Percentiles rank a stretch among this genome's conserved stretches.
Conservation (phyloP, 2,113 vertebrate species). For the Montifringilla adamsi region DNA sequence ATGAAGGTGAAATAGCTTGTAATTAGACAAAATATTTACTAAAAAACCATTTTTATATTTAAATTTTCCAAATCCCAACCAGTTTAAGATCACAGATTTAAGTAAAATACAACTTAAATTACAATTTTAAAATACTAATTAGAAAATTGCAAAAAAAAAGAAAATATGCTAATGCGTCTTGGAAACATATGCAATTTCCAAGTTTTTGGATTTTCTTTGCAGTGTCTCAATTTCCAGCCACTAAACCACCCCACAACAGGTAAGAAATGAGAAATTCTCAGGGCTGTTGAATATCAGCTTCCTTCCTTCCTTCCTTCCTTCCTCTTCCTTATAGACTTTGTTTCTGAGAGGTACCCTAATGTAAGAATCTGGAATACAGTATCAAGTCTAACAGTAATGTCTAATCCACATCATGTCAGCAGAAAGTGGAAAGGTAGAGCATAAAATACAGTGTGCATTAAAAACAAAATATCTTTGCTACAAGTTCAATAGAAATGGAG, state of each 20-base stretch:
- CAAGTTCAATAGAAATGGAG: not conserved
- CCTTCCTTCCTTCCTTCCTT: not conserved
- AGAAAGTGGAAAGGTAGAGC: not conserved
- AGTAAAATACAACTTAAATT: not conserved
- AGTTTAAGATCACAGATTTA: not conserved
- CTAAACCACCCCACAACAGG: not conserved
- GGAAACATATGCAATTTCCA: not conserved
- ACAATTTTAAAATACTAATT: not conserved
- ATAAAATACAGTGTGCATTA: not conserved
- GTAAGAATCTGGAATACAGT: not conserved
- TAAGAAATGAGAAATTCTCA: not conserved
- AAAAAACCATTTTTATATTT: not conserved
- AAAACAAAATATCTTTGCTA: not conserved
- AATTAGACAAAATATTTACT: not conserved
- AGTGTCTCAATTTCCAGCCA: not conserved
- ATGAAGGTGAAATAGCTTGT: not conserved
- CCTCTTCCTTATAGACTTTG: not conserved
- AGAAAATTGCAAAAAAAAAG: fast-evolving
- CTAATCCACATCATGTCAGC: not conserved
- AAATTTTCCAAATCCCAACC: not conserved
- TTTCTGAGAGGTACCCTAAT: not conserved
- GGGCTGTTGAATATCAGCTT: not conserved
- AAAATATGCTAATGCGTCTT: not conserved
- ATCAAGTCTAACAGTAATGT: not conserved
- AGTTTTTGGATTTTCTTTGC: not conserved